These are phyloP conservation scores for Embidobia sp. DNA, from an alignment of 2,888 invertebrate species.

Conservation along the genomic window DNA sequence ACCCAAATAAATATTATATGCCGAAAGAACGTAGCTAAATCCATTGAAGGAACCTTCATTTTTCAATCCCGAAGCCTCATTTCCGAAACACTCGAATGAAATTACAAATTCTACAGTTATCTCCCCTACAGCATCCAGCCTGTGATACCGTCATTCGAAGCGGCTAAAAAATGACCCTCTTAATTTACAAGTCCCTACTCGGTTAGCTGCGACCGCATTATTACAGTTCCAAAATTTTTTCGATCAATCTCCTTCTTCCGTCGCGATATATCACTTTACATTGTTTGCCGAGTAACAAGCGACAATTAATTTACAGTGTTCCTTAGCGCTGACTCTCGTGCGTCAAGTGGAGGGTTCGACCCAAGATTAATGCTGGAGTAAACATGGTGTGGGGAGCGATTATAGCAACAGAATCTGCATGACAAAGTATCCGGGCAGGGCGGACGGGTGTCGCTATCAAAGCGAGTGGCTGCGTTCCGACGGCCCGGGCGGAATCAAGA, in stretches of 20 bases:
- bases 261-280: conserved; percentile 41
- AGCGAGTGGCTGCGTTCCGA: conserved; percentile 40
- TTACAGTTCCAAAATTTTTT: conserved; percentile 27
- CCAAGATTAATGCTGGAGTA: conserved; percentile 54
- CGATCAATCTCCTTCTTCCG: conserved; percentile 15
- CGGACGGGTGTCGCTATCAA: conserved; percentile 49
- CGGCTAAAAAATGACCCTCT: not conserved
- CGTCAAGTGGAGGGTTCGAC: conserved; percentile 54
- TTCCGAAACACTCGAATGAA: too few species aligned
- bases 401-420: conserved; percentile 61
- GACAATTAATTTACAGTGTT: conserved; percentile 59
- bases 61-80: too few species aligned
- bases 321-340: conserved; percentile 49
- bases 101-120: too few species aligned
- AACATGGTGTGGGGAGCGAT: conserved; percentile 49
- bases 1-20: too few species aligned
- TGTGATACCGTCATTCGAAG: not conserved
- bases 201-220: not conserved
- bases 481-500: conserved; percentile 46
- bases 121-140: not conserved
- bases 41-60: too few species aligned
- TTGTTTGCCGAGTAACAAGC: conserved; percentile 45
- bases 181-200: not conserved
- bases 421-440: conserved; percentile 54
- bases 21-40: too few species aligned